These are phyloP conservation scores for Argya squamiceps DNA, from an alignment of 2,797 vertebrate genomes.

Conservation along the genomic window DNA sequence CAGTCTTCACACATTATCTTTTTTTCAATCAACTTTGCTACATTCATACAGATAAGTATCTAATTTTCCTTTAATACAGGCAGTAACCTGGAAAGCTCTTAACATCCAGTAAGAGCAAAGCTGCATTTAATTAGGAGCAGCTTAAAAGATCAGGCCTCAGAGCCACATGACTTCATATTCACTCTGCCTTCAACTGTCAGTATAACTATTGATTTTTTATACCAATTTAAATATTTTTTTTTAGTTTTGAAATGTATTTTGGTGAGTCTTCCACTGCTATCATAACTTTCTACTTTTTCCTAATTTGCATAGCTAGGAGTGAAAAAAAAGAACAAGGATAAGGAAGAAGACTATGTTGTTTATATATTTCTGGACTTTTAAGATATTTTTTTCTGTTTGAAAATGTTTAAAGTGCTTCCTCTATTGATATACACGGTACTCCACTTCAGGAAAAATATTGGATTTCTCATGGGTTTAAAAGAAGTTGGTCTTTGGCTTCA, in stretches of 20 bases:
- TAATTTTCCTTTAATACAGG: slow-evolving; percentile 33
- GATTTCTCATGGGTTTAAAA: background rate
- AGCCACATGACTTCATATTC: background rate
- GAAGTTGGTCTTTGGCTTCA: background rate
- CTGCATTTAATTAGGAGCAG: slow-evolving; percentile 60
- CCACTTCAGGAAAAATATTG: background rate
- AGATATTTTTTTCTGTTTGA: background rate
- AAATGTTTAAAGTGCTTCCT: background rate
- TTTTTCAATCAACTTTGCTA: slow-evolving; percentile 30
- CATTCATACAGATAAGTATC: slow-evolving; percentile 26
- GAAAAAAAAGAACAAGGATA: background rate
- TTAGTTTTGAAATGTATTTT: background rate
- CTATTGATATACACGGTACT: fast-evolving
- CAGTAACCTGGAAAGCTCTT: slow-evolving; percentile 44
- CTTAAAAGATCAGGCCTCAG: slow-evolving; percentile 59
- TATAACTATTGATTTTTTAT: background rate
- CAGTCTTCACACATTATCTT: slow-evolving; percentile 34
- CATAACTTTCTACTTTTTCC: background rate
- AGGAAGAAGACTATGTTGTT: background rate
- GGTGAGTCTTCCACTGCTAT: background rate
- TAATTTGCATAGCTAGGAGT: background rate
- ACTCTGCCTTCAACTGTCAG: background rate
- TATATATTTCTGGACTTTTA: background rate
- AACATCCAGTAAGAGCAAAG: slow-evolving; percentile 48
- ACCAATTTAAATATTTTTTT: background rate